phyloP scores from a whole-genome alignment of 2,113 vertebrate genomes.

The Xenopus laevis region DNA sequence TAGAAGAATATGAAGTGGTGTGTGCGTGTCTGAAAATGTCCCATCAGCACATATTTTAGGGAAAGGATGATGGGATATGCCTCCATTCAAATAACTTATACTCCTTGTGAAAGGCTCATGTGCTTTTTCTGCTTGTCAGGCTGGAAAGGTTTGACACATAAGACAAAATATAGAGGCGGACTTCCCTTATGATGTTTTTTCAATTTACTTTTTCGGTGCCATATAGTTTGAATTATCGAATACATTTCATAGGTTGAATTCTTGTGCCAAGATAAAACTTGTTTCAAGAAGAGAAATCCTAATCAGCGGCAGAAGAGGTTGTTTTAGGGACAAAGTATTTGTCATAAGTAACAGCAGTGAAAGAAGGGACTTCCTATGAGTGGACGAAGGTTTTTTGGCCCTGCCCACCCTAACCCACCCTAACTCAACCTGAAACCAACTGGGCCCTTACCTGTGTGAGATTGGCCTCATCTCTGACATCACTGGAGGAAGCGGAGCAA shows the following conservation, averaged over 20 bases:
- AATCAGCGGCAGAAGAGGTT: too few species aligned
- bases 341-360: too few species aligned
- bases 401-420: too few species aligned
- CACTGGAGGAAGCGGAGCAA: too few species aligned
- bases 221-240: not conserved
- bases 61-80: not conserved
- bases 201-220: not conserved
- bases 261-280: not conserved
- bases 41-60: slow-evolving; percentile 9
- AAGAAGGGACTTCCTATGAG: too few species aligned
- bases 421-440: too few species aligned
- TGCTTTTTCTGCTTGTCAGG: not conserved
- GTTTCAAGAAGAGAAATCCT: not conserved
- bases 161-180: slow-evolving; percentile 4
- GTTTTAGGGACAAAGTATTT: too few species aligned
- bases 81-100: not conserved
- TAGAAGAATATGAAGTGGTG: too few species aligned
- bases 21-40: too few species aligned
- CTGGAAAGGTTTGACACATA: not conserved
- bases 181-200: not conserved
- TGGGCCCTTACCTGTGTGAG: too few species aligned
- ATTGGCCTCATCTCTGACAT: too few species aligned
- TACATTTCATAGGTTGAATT: slow-evolving; percentile 2
- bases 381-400: too few species aligned
- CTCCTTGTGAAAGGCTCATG: not conserved